Conservation (phyloP, 1,140 invertebrate genomes). For the Heliothis subflexa region DNA sequence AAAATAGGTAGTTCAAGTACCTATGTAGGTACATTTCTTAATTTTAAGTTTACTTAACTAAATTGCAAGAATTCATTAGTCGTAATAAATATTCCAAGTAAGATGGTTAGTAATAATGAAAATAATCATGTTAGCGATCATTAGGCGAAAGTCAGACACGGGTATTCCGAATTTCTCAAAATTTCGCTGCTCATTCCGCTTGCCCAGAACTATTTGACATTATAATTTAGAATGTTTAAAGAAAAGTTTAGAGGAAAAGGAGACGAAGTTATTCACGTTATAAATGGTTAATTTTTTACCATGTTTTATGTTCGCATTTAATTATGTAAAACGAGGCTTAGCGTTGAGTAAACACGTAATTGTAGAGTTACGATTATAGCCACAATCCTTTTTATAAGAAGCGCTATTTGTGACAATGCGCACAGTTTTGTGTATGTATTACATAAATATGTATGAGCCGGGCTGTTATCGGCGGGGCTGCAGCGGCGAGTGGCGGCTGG, state of each 20-base stretch:
- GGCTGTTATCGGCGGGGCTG: conserved; percentile 6
- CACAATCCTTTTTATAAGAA: too few relatives aligned
- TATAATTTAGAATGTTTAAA: conserved; percentile 19
- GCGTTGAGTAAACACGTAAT: not conserved
- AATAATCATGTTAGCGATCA: conserved; percentile 19
- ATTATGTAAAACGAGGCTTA: not conserved
- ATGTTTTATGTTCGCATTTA: not conserved
- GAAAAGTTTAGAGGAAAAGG: not conserved
- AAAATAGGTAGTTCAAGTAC: not conserved
- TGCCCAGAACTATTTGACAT: conserved; percentile 32
- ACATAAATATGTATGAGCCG: conserved; percentile 24
- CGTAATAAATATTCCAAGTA: conserved; percentile 7
- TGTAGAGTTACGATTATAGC: not conserved
- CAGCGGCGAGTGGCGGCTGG: not conserved
- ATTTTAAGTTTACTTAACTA: not conserved
- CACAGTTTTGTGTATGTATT: not conserved
- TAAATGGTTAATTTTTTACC: not conserved
- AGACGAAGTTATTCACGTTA: not conserved
- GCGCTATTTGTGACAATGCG: not conserved
- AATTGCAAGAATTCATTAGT: not conserved
- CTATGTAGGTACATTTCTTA: not conserved
- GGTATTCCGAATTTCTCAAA: not conserved
- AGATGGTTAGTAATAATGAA: conserved; percentile 6
- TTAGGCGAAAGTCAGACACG: not conserved
- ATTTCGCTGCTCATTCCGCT: conserved; percentile 9